Evolutionary conservation across 2,113 vertebrate genomes (phyloP).

Genomic region (Syngnathoides biaculeatus): DNA sequence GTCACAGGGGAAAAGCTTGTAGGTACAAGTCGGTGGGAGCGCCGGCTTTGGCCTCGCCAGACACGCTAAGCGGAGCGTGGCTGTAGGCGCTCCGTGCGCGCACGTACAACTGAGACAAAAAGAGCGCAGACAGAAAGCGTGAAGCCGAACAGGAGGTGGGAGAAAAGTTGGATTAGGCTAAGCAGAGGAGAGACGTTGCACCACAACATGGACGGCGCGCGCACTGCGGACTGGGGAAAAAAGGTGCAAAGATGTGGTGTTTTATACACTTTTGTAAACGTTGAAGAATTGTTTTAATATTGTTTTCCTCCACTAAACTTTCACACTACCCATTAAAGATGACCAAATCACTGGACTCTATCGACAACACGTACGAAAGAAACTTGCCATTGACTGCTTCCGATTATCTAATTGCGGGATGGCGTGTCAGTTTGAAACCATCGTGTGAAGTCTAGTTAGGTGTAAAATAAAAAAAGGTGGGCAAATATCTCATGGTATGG

Average conservation of each 20-base stretch:
- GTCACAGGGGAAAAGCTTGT: constrained; percentile 21
- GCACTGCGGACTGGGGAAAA: neutral
- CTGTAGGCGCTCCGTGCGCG: constrained; percentile 66
- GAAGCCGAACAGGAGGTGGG: constrained; percentile 61
- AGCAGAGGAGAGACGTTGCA: constrained; percentile 34
- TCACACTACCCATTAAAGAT: too few relatives aligned
- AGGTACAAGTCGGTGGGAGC: constrained; percentile 35
- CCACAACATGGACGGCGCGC: constrained; percentile 31
- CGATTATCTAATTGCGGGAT: too few relatives aligned
- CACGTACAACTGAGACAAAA: constrained; percentile 63
- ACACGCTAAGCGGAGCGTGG: constrained; percentile 42
- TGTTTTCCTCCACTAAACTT: neutral
- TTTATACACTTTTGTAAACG: neutral
- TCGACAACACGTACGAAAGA: too few relatives aligned
- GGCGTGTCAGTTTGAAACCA: too few relatives aligned
- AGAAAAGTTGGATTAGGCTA: constrained; percentile 67
- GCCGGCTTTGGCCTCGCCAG: constrained; percentile 40
- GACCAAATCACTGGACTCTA: too few relatives aligned
- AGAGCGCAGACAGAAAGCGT: constrained; percentile 44
- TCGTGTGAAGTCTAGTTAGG: too few relatives aligned
- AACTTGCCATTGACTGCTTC: too few relatives aligned
- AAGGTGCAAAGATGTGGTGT: neutral
- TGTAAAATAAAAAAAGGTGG: too few relatives aligned
- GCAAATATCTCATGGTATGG: too few relatives aligned
- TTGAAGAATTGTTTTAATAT: neutral